phyloP scores from a whole-genome alignment of 2,888 invertebrate species.

The Hirtodrosophila duncani region DNA sequence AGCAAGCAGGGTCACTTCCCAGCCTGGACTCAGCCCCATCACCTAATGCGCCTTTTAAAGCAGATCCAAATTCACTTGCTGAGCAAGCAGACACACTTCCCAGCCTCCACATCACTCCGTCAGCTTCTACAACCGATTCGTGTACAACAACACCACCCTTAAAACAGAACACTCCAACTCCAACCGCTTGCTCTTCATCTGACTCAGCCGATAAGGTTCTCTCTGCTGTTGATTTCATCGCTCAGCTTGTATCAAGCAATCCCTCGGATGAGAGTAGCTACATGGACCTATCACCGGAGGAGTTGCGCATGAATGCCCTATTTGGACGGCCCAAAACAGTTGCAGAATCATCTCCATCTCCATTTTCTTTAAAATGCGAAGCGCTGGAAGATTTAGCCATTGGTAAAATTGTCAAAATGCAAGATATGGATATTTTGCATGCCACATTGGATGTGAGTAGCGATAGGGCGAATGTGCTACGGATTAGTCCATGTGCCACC shows the following conservation, averaged over 20 bases:
- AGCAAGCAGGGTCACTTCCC: too few species aligned
- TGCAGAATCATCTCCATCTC: too few species aligned
- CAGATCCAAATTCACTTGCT: too few species aligned
- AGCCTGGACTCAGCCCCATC: too few species aligned
- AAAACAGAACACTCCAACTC: too few species aligned
- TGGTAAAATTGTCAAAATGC: slow-evolving; percentile 53
- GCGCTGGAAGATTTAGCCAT: slow-evolving; percentile 47
- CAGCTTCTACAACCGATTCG: too few species aligned
- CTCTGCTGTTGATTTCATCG: slow-evolving; percentile 72
- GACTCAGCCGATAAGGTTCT: slow-evolving; percentile 19
- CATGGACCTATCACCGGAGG: slow-evolving; percentile 64
- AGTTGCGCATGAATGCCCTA: slow-evolving; percentile 59
- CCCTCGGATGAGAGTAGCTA: slow-evolving; percentile 35
- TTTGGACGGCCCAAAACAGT: too few species aligned
- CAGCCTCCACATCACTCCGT: too few species aligned
- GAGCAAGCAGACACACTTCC: too few species aligned
- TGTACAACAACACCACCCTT: background rate
- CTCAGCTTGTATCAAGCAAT: slow-evolving; percentile 48
- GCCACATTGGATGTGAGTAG: slow-evolving; percentile 52
- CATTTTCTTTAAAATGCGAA: too few species aligned
- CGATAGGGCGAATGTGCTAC: slow-evolving; percentile 44
- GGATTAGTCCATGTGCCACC: slow-evolving; percentile 56
- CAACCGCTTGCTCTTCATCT: background rate
- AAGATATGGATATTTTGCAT: slow-evolving; percentile 57
- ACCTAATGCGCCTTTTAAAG: too few species aligned